Evolutionary conservation across 2,888 invertebrate genomes (phyloP), one percentile per base, ranked within the genome.

Genomic region (Chorisops tibialis): DNA sequence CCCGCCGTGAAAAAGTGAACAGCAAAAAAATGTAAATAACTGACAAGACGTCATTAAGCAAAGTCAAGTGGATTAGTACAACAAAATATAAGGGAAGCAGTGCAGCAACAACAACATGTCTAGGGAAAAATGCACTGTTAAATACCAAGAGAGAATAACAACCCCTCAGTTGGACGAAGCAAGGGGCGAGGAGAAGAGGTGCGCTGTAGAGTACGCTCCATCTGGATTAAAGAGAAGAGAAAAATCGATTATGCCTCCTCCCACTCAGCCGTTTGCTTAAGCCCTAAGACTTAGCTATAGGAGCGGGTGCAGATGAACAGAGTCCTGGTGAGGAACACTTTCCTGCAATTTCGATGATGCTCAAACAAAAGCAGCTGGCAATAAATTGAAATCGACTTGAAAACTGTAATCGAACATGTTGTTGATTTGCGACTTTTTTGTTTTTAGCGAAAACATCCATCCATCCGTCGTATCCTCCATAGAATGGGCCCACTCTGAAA

Each of bases 41-140:
- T 54, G 63, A 61, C 63, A 56, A 63, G 54, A 43, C 56, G 56
- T 61, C 63, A 63, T 61, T 63, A 63, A 45, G 63, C 45, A 48
- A 56, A 60, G 54, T 63, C 49, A 60, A 63, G 54, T 50, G 58
- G 54, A 37, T 30, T 35, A 30, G 30, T 30, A 7, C 30, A 30
- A 30, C 30, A 30, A 30, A 30, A 30, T 30, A 30, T 24, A 12
- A 35, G 18, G 16, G 45, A 45, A 9, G 6, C 24, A 21, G 41
- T 11, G 22, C 16, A 14, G 41, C n/a, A 41, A 22, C 21, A 54
- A 38, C 41, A 18, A 38, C 22, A 16, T 18, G 35, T 35, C 35
- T 48, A 9, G 21, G 7, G 14, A 30, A 35, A 45, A 45, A 30
- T 16, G 43, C 24, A 14, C 24, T 41, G 22, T n/a, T 24, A n/a